Conservation (phyloP, 1,140 invertebrate species). For the Uloborus diversus region DNA sequence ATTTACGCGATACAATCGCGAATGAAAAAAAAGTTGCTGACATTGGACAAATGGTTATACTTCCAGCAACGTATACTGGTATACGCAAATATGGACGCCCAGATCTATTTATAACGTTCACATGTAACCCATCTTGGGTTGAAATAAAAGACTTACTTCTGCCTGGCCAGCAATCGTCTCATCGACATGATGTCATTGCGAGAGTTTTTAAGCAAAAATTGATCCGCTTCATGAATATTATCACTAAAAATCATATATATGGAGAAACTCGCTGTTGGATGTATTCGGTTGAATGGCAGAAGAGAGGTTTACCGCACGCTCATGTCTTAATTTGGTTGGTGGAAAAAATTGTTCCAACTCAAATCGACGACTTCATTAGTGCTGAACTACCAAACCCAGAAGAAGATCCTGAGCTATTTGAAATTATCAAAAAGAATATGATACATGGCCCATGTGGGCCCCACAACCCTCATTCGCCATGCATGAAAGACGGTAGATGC, state of each 20-base stretch:
- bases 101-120: slow-evolving; percentile 65
- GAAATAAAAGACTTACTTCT: slow-evolving; percentile 33
- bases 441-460: slow-evolving; percentile 70
- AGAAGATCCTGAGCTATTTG: not conserved
- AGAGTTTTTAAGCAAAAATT: slow-evolving; percentile 23
- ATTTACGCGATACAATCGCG: slow-evolving; percentile 20
- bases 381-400: slow-evolving; percentile 47
- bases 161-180: slow-evolving; percentile 12
- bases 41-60: not conserved
- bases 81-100: slow-evolving; percentile 61
- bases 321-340: slow-evolving; percentile 63
- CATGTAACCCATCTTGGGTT: slow-evolving; percentile 60
- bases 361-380: slow-evolving; percentile 34
- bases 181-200: slow-evolving; percentile 30
- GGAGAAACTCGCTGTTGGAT: slow-evolving; percentile 58
- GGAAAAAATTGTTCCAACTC: not conserved
- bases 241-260: slow-evolving; percentile 55
- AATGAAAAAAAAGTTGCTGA: not conserved
- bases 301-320: slow-evolving; percentile 66
- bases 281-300: slow-evolving; percentile 66
- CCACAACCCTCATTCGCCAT: slow-evolving; percentile 65
- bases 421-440: slow-evolving; percentile 63
- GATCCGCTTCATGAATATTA: slow-evolving; percentile 8
- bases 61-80: not conserved
- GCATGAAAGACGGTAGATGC: slow-evolving; percentile 68